Evolutionary conservation across 2,888 invertebrate species (phyloP), one percentile per base, ranked within the genome.

Genomic region (Disparrhopalites patrizii): DNA sequence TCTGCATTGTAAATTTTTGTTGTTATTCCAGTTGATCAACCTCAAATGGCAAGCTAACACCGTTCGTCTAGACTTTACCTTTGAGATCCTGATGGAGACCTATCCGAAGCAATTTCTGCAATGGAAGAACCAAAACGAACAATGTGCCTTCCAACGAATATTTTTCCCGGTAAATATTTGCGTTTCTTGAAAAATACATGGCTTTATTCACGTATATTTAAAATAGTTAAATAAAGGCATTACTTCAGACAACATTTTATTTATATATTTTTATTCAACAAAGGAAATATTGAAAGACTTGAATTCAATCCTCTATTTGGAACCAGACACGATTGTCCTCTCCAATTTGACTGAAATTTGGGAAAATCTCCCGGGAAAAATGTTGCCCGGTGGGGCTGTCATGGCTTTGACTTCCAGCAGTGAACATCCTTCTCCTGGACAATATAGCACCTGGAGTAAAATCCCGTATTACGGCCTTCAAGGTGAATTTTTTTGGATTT

Each of bases 331-430:
- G 1, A 78, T 96, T 68, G 94, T 97, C 78, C 79, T 96, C 65
- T 88, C 90, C 0, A 89, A 93, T 0, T 84, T 89, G 3, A 87
- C 91, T 75, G 85, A 87, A 63, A 80, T 95, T 33, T 96, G 95
- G 95, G 79, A 82, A n/a, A 84, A 86, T 78, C 95, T 96, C 77
- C 79, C 81, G 18, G 3, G 13, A n/a, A 81, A 83, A 69, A 94
- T 97, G 83, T 93, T 95, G 80, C 81, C 83, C 20, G 86, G 86
- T 43, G 96, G 97, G 78, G n/a, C n/a, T n/a, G 85, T 95, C 77
- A 92, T 93, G 23, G 95, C 90, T 0, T 81, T 96, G 76, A 85
- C 91, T n/a, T 86, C 91, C 0, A 96, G 97, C 80, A 90, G 92
- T 79, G 95, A 95, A 78, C n/a, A n/a, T n/a, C 86, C 87, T 15